These are phyloP conservation scores for Muscicapa adusta DNA, from an alignment of 2,113 vertebrate genomes.

Conservation along the genomic window DNA sequence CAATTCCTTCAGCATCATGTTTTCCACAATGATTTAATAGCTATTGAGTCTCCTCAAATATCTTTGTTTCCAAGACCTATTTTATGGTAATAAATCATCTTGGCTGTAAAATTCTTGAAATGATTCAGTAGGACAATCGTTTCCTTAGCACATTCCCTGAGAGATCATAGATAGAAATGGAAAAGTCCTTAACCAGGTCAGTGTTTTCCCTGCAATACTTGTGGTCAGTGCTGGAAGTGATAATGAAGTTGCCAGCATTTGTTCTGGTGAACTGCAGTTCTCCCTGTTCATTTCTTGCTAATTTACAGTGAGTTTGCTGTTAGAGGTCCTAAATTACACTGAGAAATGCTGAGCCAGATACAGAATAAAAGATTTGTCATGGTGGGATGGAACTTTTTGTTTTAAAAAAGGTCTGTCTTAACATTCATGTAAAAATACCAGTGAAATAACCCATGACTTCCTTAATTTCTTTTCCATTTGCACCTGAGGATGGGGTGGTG, in stretches of 20 bases:
- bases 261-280: background rate
- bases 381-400: background rate
- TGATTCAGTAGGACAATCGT: conserved; percentile 31
- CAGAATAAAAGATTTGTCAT: background rate
- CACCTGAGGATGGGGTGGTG: background rate
- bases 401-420: background rate
- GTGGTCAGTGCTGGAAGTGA: background rate
- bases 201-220: background rate
- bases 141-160: conserved; percentile 17
- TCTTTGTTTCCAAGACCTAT: conserved; percentile 33
- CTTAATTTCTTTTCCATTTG: background rate
- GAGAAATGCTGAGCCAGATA: background rate
- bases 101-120: conserved; percentile 47
- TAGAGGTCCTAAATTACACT: background rate
- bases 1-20: conserved; percentile 48
- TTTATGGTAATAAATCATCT: conserved; percentile 40
- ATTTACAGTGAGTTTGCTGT: background rate
- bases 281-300: background rate
- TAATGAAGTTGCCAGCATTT: rapidly evolving
- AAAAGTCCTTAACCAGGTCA: conserved; percentile 8
- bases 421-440: background rate
- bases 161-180: background rate
- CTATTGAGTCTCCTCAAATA: conserved; percentile 30
- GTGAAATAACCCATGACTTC: background rate
- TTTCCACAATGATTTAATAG: conserved; percentile 59